phyloP scores from a whole-genome alignment of 1,140 invertebrate genomes.

The Arctopsyche grandis region DNA sequence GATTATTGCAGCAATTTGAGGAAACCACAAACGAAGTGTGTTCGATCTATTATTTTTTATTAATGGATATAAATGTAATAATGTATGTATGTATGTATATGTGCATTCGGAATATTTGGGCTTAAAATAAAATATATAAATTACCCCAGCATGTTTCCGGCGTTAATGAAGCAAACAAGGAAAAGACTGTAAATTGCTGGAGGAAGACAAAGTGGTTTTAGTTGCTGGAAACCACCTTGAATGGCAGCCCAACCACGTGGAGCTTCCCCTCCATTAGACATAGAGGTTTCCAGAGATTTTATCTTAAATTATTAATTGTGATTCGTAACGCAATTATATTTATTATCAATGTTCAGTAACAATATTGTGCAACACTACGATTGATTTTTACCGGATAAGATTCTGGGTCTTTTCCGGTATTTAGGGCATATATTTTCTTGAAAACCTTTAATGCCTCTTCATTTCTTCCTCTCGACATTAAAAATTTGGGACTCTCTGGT shows the following conservation, averaged over 20 bases:
- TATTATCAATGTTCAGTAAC: not conserved
- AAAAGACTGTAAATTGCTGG: conserved; percentile 60
- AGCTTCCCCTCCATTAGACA: conserved; percentile 51
- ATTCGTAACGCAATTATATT: not conserved
- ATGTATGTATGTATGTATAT: not conserved
- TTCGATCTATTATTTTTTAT: conserved; percentile 63
- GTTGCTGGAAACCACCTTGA: conserved; percentile 61
- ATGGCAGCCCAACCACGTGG: conserved; percentile 60
- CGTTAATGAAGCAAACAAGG: conserved; percentile 62
- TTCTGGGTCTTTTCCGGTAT: conserved; percentile 70
- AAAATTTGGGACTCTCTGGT: conserved; percentile 85
- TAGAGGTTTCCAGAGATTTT: conserved; percentile 54
- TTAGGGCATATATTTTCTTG: conserved; percentile 68
- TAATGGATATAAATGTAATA: too few relatives aligned
- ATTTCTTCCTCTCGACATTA: conserved; percentile 77
- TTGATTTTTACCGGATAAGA: conserved; percentile 70
- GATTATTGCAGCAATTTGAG: conserved; percentile 70
- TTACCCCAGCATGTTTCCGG: conserved; percentile 66
- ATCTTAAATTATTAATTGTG: conserved; percentile 14
- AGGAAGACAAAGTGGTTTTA: conserved; percentile 62
- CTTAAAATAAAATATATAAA: conserved; percentile 25
- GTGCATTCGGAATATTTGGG: too few relatives aligned
- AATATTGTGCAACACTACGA: not conserved
- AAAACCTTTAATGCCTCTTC: conserved; percentile 74
- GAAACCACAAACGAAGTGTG: conserved; percentile 70